These are phyloP conservation scores for Cephus spinipes DNA, from an alignment of 2,888 invertebrate genomes.

Conservation along the genomic window DNA sequence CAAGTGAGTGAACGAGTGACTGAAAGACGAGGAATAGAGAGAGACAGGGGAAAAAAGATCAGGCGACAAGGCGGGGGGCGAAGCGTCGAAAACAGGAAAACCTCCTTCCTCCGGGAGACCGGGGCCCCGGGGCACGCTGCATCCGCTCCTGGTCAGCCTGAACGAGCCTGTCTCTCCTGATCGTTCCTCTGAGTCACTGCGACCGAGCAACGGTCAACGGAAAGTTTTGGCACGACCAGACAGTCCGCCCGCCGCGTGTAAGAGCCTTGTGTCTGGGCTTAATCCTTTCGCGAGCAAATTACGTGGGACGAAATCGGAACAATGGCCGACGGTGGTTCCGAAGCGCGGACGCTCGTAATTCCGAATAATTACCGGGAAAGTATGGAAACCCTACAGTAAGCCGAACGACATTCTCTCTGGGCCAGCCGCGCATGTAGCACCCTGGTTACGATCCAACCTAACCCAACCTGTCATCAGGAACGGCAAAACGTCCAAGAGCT, in stretches of 20 bases:
- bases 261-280: slow-evolving; percentile 20
- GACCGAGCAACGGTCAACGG: slow-evolving; percentile 49
- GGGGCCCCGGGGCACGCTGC: background rate
- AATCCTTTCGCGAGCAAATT: slow-evolving; percentile 38
- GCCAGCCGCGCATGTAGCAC: background rate
- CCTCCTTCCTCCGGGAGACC: background rate
- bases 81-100: background rate
- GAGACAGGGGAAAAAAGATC: background rate
- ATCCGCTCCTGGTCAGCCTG: slow-evolving; percentile 2
- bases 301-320: slow-evolving; percentile 29
- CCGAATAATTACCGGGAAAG: slow-evolving; percentile 20
- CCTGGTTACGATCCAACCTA: background rate
- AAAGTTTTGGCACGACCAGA: slow-evolving; percentile 45
- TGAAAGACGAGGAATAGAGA: background rate
- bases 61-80: background rate
- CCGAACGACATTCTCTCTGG: background rate
- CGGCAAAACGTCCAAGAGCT: background rate
- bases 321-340: slow-evolving; percentile 17
- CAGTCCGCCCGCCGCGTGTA: slow-evolving; percentile 17
- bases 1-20: background rate
- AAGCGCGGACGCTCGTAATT: slow-evolving; percentile 28
- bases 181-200: slow-evolving; percentile 43
- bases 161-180: slow-evolving; percentile 9
- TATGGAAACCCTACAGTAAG: background rate
- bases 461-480: background rate